phyloP scores from a whole-genome alignment of 1,140 invertebrate genomes.

The Aplysia californica region DNA sequence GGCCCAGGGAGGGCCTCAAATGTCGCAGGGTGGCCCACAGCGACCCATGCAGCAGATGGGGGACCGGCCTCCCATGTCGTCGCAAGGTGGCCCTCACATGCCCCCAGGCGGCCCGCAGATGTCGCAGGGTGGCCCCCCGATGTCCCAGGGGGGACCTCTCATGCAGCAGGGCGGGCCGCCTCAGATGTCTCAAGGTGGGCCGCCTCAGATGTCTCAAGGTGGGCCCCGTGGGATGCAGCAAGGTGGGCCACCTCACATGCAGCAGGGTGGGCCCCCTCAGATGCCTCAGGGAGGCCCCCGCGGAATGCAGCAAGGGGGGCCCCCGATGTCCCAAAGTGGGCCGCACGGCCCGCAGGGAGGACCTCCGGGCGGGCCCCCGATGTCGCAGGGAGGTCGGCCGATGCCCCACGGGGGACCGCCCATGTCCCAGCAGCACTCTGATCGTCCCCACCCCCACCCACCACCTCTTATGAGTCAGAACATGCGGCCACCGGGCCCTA shows the following conservation, averaged over 20 bases:
- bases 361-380: too few species aligned
- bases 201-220: not conserved
- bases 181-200: slow-evolving; percentile 11
- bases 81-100: not conserved
- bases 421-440: too few species aligned
- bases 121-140: not conserved
- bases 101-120: slow-evolving; percentile 5
- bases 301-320: not conserved
- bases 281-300: not conserved
- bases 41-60: slow-evolving; percentile 4
- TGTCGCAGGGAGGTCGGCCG: too few species aligned
- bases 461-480: not conserved
- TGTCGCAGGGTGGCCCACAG: not conserved
- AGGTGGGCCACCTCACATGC: not conserved
- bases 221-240: not conserved
- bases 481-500: too few species aligned
- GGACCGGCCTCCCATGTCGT: not conserved
- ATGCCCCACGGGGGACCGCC: too few species aligned
- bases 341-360: not conserved
- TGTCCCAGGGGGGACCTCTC: not conserved
- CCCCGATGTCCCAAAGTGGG: not conserved
- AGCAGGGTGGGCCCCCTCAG: not conserved
- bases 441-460: not conserved
- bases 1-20: not conserved
- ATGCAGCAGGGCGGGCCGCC: slow-evolving; percentile 20